phyloP scores from a whole-genome alignment of 2,888 invertebrate species.

The Tenthredo notha region DNA sequence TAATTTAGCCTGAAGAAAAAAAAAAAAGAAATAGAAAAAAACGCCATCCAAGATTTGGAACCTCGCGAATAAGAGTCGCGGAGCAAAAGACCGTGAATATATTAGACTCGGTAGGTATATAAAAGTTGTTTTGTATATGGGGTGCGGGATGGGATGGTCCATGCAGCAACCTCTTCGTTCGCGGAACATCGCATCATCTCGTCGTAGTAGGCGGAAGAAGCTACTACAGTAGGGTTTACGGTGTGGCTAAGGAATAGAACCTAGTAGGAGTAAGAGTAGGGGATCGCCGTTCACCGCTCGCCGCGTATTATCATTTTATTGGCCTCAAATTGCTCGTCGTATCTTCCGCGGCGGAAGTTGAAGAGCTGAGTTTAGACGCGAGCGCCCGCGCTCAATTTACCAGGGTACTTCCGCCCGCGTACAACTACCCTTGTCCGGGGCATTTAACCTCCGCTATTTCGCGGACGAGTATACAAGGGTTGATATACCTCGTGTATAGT shows the following conservation, averaged over 20 bases:
- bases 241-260: conserved; percentile 20
- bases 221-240: conserved; percentile 28
- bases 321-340: conserved; percentile 80
- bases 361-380: conserved; percentile 75
- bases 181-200: background rate
- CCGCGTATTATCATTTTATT: conserved; percentile 80
- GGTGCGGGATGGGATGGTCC: conserved; percentile 1
- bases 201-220: conserved; percentile 16
- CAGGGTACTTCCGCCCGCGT: conserved; percentile 65
- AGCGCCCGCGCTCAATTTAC: conserved; percentile 69
- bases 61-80: background rate
- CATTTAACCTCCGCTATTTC: conserved; percentile 41
- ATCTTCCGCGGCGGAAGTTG: conserved; percentile 73
- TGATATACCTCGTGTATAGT: background rate
- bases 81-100: conserved; percentile 14
- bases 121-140: conserved; percentile 29
- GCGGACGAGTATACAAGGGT: conserved; percentile 50
- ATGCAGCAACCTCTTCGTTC: background rate
- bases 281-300: conserved; percentile 1
- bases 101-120: background rate
- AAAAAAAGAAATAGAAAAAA: background rate
- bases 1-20: background rate
- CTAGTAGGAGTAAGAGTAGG: background rate
- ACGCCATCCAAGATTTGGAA: background rate
- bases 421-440: conserved; percentile 58